phyloP scores from a whole-genome alignment of 2,113 vertebrate genomes.

The Sapajus apella region DNA sequence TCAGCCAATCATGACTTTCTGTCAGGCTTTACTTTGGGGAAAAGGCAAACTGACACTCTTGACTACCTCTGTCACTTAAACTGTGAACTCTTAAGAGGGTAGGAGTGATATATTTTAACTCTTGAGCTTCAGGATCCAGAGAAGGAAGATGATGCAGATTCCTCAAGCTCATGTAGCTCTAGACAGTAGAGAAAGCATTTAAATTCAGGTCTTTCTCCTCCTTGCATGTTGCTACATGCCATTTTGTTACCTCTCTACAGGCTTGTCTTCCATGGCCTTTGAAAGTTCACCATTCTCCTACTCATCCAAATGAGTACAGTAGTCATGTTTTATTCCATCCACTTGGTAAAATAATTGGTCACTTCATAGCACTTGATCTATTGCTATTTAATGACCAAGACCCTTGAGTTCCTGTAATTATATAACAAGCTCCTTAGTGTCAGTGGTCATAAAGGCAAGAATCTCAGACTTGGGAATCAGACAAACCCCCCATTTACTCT shows the following conservation, averaged over 20 bases:
- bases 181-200: not conserved
- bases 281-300: not conserved
- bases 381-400: not conserved
- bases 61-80: not conserved
- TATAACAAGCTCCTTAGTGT: not conserved
- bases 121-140: not conserved
- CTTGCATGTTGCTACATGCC: not conserved
- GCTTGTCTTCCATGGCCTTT: not conserved
- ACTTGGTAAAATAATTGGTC: not conserved
- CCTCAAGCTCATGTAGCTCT: not conserved
- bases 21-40: not conserved
- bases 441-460: not conserved
- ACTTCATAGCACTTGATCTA: not conserved
- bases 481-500: not conserved
- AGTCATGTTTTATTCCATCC: not conserved
- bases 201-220: not conserved
- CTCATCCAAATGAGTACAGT: not conserved
- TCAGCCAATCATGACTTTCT: not conserved
- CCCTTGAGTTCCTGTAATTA: not conserved
- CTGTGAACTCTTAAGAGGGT: not conserved
- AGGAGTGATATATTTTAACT: not conserved
- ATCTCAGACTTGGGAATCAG: not conserved
- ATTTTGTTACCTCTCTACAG: not conserved
- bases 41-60: not conserved
- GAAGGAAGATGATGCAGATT: not conserved